A percentile compares a stretch with the other conserved stretches of the same genome.
Conservation (phyloP, 2,113 vertebrate genomes). For the Actenoides lindsayi region DNA sequence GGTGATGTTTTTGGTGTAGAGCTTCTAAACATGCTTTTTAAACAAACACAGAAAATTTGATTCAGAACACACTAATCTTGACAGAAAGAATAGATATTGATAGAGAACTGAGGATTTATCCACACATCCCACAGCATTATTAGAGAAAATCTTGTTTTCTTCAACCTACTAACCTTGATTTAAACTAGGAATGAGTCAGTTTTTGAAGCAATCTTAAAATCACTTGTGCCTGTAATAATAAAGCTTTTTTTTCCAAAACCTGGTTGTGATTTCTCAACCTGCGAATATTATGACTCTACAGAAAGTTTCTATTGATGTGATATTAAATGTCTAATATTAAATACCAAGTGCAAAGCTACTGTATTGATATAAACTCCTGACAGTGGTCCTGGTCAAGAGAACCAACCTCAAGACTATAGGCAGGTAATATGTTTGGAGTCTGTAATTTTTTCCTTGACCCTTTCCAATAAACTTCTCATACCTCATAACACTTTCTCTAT, state of each 20-base stretch:
- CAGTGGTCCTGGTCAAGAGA: background rate
- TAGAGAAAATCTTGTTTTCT: background rate
- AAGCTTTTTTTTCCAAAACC: background rate
- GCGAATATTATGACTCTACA: background rate
- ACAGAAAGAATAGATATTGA: background rate
- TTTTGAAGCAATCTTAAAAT: background rate
- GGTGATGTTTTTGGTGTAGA: background rate
- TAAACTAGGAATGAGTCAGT: background rate
- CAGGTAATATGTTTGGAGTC: background rate
- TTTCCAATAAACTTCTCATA: background rate
- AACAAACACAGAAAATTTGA: background rate
- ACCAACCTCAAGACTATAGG: background rate
- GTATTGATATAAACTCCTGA: background rate
- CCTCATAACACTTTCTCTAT: background rate
- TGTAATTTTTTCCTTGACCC: background rate
- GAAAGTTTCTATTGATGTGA: background rate
- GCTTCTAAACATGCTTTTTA: background rate
- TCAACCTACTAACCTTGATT: background rate
- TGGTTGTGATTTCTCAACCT: background rate
- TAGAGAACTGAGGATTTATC: background rate
- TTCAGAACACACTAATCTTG: background rate
- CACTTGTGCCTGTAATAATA: background rate
- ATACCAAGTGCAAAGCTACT: background rate
- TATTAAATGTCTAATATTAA: background rate
- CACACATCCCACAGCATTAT: background rate